Evolutionary conservation across 1,140 invertebrate species (phyloP).

Genomic region (Drosophila pandora): DNA sequence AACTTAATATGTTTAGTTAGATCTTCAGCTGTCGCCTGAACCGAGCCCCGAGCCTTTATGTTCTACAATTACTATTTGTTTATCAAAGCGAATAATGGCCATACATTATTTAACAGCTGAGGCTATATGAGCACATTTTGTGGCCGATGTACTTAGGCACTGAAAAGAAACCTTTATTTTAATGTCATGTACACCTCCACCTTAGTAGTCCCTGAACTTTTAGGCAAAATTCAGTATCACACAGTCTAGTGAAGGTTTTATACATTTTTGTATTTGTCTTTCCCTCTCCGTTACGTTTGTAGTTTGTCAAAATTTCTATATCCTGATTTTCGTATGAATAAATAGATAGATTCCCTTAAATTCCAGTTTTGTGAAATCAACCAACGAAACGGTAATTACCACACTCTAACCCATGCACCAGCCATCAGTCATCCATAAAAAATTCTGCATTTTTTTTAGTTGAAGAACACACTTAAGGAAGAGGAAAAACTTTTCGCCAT

Average conservation of each 20-base stretch:
- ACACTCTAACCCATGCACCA: neutral
- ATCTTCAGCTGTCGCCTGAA: too few species aligned
- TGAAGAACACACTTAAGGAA: neutral
- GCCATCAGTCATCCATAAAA: neutral
- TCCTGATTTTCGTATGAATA: slow-evolving; percentile 41
- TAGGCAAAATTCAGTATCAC: slow-evolving; percentile 2
- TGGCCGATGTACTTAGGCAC: too few species aligned
- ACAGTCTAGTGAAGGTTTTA: slow-evolving; percentile 11
- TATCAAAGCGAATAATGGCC: too few species aligned
- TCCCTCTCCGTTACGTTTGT: slow-evolving; percentile 58
- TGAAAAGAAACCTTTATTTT: too few species aligned
- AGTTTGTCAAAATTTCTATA: slow-evolving; percentile 71
- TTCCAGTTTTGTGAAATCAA: slow-evolving; percentile 63
- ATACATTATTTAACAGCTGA: too few species aligned
- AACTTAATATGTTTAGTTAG: neutral
- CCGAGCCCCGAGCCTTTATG: too few species aligned
- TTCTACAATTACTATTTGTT: too few species aligned
- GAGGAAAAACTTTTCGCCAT: neutral
- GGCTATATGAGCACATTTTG: too few species aligned
- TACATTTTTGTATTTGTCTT: slow-evolving; percentile 54
- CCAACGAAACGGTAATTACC: slow-evolving; percentile 56
- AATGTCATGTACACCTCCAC: neutral
- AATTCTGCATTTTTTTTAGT: neutral
- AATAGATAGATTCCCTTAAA: slow-evolving; percentile 51
- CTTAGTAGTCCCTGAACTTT: slow-evolving; percentile 31